A percentile compares a stretch with the other conserved stretches of the same genome.
Conservation (phyloP, 2,888 invertebrate genomes). For the Priocnemis perturbator region DNA sequence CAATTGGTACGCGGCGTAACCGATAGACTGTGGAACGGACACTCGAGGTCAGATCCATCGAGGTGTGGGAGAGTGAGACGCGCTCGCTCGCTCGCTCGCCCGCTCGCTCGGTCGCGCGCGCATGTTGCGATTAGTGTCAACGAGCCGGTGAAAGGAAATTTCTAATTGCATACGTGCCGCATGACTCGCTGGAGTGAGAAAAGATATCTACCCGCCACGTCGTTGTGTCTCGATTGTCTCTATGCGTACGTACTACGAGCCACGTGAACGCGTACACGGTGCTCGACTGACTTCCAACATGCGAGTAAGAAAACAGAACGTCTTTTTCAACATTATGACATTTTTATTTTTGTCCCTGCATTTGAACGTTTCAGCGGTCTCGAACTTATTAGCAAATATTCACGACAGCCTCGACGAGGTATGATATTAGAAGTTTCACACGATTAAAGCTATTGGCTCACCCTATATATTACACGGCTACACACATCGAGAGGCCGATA, state of each 20-base stretch:
- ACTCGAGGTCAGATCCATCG: slow-evolving; percentile 43
- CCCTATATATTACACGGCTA: no score
- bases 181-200: slow-evolving; percentile 34
- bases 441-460: no score
- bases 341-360: no score
- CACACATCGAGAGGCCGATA: no score
- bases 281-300: no score
- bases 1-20: slow-evolving; percentile 31
- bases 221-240: slow-evolving; percentile 23
- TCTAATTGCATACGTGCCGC: slow-evolving; percentile 53
- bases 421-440: no score
- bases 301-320: no score
- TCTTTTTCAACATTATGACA: no score
- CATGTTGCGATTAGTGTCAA: slow-evolving; percentile 56
- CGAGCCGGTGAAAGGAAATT: slow-evolving; percentile 58
- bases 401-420: no score
- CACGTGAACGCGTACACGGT: not conserved
- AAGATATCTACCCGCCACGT: slow-evolving; percentile 19
- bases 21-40: slow-evolving; percentile 28
- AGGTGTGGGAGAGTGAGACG: slow-evolving; percentile 40
- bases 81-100: not conserved
- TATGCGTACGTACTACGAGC: slow-evolving; percentile 20
- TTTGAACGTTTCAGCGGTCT: no score
- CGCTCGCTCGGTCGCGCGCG: slow-evolving; percentile 5
- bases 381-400: no score